Conservation (phyloP, 2,113 vertebrate genomes). For the Prunella fulvescens region DNA sequence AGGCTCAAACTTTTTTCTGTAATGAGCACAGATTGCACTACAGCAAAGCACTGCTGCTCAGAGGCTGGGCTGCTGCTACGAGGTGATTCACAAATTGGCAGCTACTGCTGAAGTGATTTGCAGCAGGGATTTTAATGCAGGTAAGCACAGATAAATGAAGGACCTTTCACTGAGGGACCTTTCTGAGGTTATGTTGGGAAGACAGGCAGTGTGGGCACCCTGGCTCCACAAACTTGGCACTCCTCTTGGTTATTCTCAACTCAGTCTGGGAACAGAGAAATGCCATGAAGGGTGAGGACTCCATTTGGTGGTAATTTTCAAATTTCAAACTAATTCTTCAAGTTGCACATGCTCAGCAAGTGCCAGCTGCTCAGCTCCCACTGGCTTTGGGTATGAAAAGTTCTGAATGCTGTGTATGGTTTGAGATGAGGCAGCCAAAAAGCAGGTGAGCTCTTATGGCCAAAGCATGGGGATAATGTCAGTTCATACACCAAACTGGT, state of each 20-base stretch:
- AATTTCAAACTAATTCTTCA: not conserved
- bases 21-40: not conserved
- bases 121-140: not conserved
- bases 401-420: rapidly evolving
- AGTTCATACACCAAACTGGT: not conserved
- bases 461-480: not conserved
- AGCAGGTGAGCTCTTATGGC: rapidly evolving
- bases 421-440: not conserved
- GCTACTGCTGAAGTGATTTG: not conserved
- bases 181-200: not conserved
- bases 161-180: not conserved
- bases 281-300: not conserved
- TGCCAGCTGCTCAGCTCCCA: not conserved
- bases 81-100: not conserved
- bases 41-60: not conserved
- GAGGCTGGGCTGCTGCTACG: not conserved
- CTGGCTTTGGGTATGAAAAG: not conserved
- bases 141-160: not conserved
- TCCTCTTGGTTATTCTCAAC: not conserved
- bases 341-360: not conserved
- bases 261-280: not conserved
- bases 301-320: not conserved
- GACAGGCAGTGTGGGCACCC: not conserved
- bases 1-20: conserved; percentile 8
- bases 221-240: not conserved